Conservation (phyloP, 1,140 invertebrate genomes). For the Ectropis grisescens region DNA sequence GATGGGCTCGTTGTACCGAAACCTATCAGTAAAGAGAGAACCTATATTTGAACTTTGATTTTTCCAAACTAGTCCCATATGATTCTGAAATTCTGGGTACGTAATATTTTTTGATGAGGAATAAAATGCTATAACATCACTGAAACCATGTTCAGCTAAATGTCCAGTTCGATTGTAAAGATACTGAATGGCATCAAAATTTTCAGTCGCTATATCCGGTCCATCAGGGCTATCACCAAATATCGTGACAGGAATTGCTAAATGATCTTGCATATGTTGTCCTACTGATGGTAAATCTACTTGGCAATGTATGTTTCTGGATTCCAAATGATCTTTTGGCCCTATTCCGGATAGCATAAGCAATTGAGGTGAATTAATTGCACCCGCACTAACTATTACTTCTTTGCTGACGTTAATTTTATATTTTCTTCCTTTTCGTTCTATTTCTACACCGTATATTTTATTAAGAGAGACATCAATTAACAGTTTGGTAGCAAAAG, state of each 20-base stretch:
- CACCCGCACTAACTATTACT: conserved; percentile 62
- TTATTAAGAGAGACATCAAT: conserved; percentile 18
- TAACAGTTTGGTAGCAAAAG: conserved; percentile 56
- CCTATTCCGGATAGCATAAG: conserved; percentile 46
- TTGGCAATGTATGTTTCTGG: conserved; percentile 47
- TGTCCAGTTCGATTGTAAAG: conserved; percentile 33
- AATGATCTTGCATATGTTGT: conserved; percentile 77
- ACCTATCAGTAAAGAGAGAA: conserved; percentile 3
- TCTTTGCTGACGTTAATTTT: conserved; percentile 48
- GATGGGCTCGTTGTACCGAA: conserved; percentile 38
- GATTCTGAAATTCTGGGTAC: conserved; percentile 45
- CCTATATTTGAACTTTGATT: conserved; percentile 16
- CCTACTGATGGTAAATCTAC: conserved; percentile 77
- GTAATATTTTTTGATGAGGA: conserved; percentile 15
- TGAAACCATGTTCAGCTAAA: conserved; percentile 20
- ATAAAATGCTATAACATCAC: conserved; percentile 36
- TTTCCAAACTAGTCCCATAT: conserved; percentile 22
- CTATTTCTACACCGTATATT: conserved; percentile 32
- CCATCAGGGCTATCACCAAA: conserved; percentile 21
- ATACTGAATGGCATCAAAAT: conserved; percentile 32
- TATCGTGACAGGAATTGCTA: conserved; percentile 27
- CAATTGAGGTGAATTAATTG: conserved; percentile 60
- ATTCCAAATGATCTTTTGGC: conserved; percentile 32
- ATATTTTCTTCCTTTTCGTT: conserved; percentile 15
- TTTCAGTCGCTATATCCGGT: conserved; percentile 7